Percentiles rank a stretch among this genome's conserved stretches.
Evolutionary conservation across 2,113 vertebrate genomes (phyloP).

Genomic region (Pomatorhinus ruficollis): DNA sequence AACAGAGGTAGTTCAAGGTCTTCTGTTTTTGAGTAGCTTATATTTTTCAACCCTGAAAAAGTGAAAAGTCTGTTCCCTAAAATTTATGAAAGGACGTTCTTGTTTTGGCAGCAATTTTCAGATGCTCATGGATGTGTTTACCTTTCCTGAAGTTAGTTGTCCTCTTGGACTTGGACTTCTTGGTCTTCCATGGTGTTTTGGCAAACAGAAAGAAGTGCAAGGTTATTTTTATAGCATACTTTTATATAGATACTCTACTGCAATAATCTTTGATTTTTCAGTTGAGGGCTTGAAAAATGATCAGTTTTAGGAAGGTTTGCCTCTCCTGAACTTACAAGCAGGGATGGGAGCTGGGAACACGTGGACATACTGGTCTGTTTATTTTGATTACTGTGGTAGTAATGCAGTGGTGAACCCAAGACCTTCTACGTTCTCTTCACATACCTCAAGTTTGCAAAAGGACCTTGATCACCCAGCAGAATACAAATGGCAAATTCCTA

Average conservation of each 20-base stretch:
- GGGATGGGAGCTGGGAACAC: not conserved
- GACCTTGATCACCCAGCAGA: not conserved
- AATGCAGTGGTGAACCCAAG: not conserved
- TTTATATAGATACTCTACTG: not conserved
- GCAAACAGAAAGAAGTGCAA: not conserved
- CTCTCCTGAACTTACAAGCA: not conserved
- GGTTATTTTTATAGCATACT: not conserved
- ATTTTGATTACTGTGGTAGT: not conserved
- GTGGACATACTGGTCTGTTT: not conserved
- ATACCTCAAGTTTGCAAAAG: not conserved
- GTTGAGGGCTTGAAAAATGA: not conserved
- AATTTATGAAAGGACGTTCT: not conserved
- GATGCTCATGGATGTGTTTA: not conserved
- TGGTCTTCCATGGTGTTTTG: not conserved
- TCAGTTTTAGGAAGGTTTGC: not conserved
- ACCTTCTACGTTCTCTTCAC: not conserved
- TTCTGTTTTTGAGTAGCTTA: not conserved
- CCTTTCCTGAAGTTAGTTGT: not conserved
- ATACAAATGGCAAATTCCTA: not conserved
- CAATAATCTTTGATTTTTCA: not conserved
- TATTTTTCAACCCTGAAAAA: not conserved
- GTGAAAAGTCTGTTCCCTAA: not conserved
- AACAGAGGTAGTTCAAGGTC: not conserved
- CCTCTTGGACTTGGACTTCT: not conserved
- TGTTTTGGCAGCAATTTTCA: not conserved